phyloP scores from a whole-genome alignment of 2,113 vertebrate species.

The Dasyurus viverrinus region DNA sequence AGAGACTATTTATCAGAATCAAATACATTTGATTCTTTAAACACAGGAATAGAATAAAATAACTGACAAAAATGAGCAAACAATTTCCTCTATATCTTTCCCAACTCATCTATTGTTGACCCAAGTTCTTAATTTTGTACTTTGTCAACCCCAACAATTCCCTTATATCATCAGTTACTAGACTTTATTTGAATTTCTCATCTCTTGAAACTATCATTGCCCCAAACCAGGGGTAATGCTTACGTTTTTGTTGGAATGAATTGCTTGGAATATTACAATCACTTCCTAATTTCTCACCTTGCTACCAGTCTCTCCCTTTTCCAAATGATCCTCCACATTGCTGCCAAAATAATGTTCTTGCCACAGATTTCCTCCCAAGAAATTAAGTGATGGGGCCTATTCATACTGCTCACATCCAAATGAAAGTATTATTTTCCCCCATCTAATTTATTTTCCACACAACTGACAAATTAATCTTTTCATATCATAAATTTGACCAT shows the following conservation, averaged over 20 bases:
- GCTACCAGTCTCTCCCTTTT: background rate
- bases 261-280: background rate
- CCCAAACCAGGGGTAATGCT: background rate
- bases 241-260: background rate
- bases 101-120: background rate
- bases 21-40: background rate
- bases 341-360: background rate
- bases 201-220: background rate
- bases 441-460: background rate
- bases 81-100: background rate
- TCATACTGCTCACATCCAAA: background rate
- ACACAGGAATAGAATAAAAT: background rate
- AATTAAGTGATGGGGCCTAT: background rate
- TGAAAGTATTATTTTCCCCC: background rate
- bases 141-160: background rate
- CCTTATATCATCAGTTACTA: background rate
- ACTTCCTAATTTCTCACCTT: background rate
- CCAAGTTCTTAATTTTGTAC: background rate
- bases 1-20: background rate
- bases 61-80: background rate
- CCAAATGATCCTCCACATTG: background rate
- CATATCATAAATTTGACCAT: background rate
- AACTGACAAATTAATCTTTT: background rate
- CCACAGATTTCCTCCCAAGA: background rate
- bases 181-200: background rate